Conservation (phyloP, 2,797 vertebrate species). For the Chloroceryle amazona region DNA sequence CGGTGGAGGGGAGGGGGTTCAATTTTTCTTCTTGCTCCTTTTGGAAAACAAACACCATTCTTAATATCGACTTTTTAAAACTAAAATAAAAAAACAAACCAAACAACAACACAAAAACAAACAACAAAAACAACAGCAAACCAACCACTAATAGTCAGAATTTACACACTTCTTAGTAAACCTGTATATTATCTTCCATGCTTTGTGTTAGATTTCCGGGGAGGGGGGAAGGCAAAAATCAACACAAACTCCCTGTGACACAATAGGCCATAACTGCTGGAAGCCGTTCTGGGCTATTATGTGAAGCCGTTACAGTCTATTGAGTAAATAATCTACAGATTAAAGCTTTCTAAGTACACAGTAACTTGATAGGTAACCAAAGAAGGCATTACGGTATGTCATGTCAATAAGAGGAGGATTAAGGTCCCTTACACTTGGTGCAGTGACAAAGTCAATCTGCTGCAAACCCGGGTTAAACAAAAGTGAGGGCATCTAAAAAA, state of each 20-base stretch:
- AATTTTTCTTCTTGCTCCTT: not conserved
- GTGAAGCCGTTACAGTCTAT: slow-evolving; percentile 2
- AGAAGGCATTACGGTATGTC: slow-evolving; percentile 31
- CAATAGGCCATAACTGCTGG: slow-evolving; percentile 9
- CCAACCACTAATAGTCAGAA: not conserved
- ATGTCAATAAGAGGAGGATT: slow-evolving; percentile 56
- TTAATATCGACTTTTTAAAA: not conserved
- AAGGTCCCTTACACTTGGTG: not conserved
- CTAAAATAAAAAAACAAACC: not conserved
- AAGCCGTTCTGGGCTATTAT: slow-evolving; percentile 15
- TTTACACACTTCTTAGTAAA: not conserved
- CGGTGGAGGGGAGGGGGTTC: not conserved
- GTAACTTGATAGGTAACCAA: slow-evolving; percentile 52
- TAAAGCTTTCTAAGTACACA: slow-evolving; percentile 61
- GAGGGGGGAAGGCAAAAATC: not conserved
- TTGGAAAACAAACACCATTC: not conserved
- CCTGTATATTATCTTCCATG: not conserved
- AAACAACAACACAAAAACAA: too few species aligned
- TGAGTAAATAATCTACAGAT: slow-evolving; percentile 73
- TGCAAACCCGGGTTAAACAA: not conserved
- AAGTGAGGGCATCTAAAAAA: not conserved
- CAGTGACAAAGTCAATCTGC: not conserved
- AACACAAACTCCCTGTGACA: not conserved
- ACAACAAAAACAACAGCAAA: too few species aligned
- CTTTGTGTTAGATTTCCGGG: not conserved